Percentiles rank a stretch among this genome's conserved stretches.
These are phyloP conservation scores for Rhingia rostrata DNA, from an alignment of 2,888 invertebrate species.

Conservation along the genomic window DNA sequence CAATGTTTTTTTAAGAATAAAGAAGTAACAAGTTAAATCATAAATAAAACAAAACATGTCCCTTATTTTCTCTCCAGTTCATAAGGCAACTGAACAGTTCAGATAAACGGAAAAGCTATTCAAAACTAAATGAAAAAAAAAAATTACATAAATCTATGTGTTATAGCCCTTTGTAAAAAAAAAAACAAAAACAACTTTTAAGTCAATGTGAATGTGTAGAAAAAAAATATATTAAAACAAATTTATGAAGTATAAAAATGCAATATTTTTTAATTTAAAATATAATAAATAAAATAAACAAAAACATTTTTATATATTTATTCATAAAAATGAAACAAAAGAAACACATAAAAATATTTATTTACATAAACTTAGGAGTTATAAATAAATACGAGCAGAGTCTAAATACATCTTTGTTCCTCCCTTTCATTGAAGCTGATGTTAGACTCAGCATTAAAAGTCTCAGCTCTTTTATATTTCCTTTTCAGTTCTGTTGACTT, in stretches of 20 bases:
- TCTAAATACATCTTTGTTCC: constrained; percentile 46
- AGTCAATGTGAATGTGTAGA: constrained; percentile 73
- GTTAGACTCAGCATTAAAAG: constrained; percentile 62
- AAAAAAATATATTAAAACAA: constrained; percentile 73
- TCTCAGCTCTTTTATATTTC: constrained; percentile 53
- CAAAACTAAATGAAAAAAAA: constrained; percentile 51
- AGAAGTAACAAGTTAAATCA: constrained; percentile 30
- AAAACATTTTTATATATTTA: constrained; percentile 74
- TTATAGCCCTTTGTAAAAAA: constrained; percentile 74
- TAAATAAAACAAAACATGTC: constrained; percentile 30
- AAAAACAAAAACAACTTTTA: constrained; percentile 73
- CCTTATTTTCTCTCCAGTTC: constrained; percentile 44
- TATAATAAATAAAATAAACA: constrained; percentile 74
- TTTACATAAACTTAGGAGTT: constrained; percentile 70
- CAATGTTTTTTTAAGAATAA: constrained; percentile 56
- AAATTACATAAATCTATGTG: constrained; percentile 60
- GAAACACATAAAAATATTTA: constrained; percentile 60
- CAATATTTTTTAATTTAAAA: constrained; percentile 76
- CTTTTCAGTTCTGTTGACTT: constrained; percentile 23
- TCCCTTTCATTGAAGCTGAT: constrained; percentile 63
- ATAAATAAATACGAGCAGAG: constrained; percentile 53
- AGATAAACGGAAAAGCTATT: constrained; percentile 32
- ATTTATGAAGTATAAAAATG: constrained; percentile 79
- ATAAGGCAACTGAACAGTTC: constrained; percentile 49
- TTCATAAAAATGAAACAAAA: constrained; percentile 75